phyloP scores from a whole-genome alignment of 2,797 vertebrate genomes.

The Coracias cyanogaster region DNA sequence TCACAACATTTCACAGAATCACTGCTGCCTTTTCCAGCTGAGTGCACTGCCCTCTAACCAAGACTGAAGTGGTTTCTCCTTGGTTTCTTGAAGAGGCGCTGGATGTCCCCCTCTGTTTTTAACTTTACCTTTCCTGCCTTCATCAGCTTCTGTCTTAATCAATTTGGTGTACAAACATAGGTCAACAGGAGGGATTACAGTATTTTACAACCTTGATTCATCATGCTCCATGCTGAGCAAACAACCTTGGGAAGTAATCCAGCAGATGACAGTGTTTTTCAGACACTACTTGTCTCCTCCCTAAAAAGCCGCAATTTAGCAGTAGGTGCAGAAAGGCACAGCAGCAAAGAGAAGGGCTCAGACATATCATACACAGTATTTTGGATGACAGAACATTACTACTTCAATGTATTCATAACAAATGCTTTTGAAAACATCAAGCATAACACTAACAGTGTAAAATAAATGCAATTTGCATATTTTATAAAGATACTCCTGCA shows the following conservation, averaged over 20 bases:
- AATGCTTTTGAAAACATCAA: not conserved
- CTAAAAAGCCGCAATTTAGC: not conserved
- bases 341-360: not conserved
- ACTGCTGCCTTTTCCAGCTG: not conserved
- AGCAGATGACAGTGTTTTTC: not conserved
- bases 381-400: not conserved
- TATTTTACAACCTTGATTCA: not conserved
- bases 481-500: not conserved
- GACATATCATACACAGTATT: not conserved
- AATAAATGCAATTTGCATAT: not conserved
- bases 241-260: not conserved
- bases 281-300: not conserved
- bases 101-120: not conserved
- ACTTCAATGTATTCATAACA: not conserved
- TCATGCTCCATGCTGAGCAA: not conserved
- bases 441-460: not conserved
- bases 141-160: not conserved
- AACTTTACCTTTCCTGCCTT: not conserved
- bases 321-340: not conserved
- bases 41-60: fast-evolving
- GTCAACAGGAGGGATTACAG: not conserved
- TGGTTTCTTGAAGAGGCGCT: not conserved
- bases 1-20: fast-evolving
- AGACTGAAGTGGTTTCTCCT: not conserved
- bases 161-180: not conserved